Base-by-base conservation (phyloP, 2,797 vertebrate genomes). In the Thunnus albacares region DNA sequence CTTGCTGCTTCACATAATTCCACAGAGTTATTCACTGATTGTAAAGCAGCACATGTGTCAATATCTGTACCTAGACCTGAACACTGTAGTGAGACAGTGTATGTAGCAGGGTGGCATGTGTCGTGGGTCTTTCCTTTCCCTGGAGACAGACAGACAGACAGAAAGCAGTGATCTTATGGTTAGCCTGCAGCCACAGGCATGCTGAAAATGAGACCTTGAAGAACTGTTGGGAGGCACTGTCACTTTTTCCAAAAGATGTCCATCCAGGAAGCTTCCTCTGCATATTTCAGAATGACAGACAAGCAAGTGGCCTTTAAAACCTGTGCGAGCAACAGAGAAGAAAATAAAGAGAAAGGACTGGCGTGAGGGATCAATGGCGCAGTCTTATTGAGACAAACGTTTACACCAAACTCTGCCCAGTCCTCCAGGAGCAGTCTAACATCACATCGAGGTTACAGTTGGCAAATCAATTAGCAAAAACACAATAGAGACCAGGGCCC, bases 181-280 rank as follows among this genome's bases (percentile, higher is more conserved):
- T 63, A 82, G 89, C 82, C 59, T 7, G 82, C 20, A 75, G 77
- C 93, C 93, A 82, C 93, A 93, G 89, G 85, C 75, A 92, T 66
- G 83, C 87, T 59, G 89, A 84, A 90, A 93, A 91, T 90, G 77
- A 92, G 87, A 91, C 88, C 87, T 84, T 88, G 74, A 90, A 80
- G 86, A 90, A 81, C 77, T 77, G 83, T 82, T 61, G 67, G 81
- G 75, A 87, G 79, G 65, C 79, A 41, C 68, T 87, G 90, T 94
- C 90, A 93, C 77, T 90, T 91, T 94, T 94, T 95, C 92, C 89
- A 15, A 73, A 80, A 75, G 75, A 87, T 83, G 88, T 86, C 87
- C 61, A 74, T 81, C 85, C 82, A 68, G 81, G 84, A 83, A 81
- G 79, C 77, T 84, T 75, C 74, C 58, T 64, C 66, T 61, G 71